Evolutionary conservation across 2,888 invertebrate species (phyloP).

Genomic region (Subacronicta megacephala): DNA sequence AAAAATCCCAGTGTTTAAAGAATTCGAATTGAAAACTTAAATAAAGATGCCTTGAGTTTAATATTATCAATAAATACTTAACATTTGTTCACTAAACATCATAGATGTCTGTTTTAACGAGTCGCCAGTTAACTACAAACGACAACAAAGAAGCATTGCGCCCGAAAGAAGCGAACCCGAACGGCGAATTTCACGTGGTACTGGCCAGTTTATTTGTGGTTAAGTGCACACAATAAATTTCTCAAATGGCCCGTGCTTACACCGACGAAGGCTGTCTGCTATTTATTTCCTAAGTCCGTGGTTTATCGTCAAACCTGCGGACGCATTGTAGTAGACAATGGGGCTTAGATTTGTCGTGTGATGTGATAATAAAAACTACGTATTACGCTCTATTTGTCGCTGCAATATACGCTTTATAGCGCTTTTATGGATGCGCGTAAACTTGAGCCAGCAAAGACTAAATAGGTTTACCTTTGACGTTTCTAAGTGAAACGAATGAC

Average conservation of each 20-base stretch:
- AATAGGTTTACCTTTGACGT: slow-evolving; percentile 56
- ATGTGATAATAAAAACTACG: slow-evolving; percentile 75
- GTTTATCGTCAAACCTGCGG: slow-evolving; percentile 77
- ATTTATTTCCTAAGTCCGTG: slow-evolving; percentile 84
- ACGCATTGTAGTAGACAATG: slow-evolving; percentile 75
- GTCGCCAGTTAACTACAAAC: slow-evolving; percentile 62
- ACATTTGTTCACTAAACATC: slow-evolving; percentile 30
- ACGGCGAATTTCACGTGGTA: slow-evolving; percentile 77
- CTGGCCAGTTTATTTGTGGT: slow-evolving; percentile 87
- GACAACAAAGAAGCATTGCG: slow-evolving; percentile 57
- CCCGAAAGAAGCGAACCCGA: slow-evolving; percentile 65
- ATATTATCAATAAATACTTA: too few relatives aligned
- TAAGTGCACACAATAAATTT: slow-evolving; percentile 89
- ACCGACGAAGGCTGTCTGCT: slow-evolving; percentile 83
- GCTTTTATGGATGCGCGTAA: slow-evolving; percentile 67
- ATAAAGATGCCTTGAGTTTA: too few relatives aligned
- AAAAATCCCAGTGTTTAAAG: too few relatives aligned
- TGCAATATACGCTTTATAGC: slow-evolving; percentile 69
- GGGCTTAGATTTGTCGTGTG: slow-evolving; percentile 77
- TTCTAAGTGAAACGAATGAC: slow-evolving; percentile 45
- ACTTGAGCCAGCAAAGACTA: slow-evolving; percentile 60
- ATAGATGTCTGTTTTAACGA: slow-evolving; percentile 42
- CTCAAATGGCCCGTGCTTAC: slow-evolving; percentile 87
- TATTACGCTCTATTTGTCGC: slow-evolving; percentile 72
- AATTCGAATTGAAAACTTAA: too few relatives aligned